Conservation (phyloP, 2,888 invertebrate genomes). For the Orthosia cruda region DNA sequence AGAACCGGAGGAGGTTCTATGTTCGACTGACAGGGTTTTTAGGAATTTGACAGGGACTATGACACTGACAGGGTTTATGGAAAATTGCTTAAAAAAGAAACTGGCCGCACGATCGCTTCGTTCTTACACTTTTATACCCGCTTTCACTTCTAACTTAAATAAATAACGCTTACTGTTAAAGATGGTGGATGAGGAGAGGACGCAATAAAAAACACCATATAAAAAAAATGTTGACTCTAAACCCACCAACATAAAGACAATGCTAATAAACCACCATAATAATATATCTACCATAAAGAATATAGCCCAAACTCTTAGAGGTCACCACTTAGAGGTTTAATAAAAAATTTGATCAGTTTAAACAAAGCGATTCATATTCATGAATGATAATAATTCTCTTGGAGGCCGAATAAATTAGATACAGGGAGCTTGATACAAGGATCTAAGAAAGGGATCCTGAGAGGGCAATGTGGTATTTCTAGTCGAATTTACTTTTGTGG, state of each 20-base stretch:
- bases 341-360: slow-evolving; percentile 81
- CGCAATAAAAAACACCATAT: slow-evolving; percentile 12
- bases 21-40: too few relatives aligned
- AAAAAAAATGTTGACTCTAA: slow-evolving; percentile 11
- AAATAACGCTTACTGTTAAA: background rate
- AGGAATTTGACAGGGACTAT: too few relatives aligned
- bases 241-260: slow-evolving; percentile 19
- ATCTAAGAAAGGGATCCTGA: slow-evolving; percentile 14
- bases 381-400: slow-evolving; percentile 80
- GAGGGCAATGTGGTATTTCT: slow-evolving; percentile 19
- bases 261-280: slow-evolving; percentile 46
- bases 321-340: slow-evolving; percentile 65
- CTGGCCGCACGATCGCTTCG: too few relatives aligned
- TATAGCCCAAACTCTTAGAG: slow-evolving; percentile 58
- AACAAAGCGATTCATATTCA: slow-evolving; percentile 83
- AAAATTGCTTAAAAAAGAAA: too few relatives aligned
- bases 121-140: too few relatives aligned
- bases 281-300: slow-evolving; percentile 68
- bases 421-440: slow-evolving; percentile 48
- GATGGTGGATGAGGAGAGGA: background rate
- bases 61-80: too few relatives aligned
- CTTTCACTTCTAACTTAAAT: too few relatives aligned
- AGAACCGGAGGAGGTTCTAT: too few relatives aligned
- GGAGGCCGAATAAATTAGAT: slow-evolving; percentile 70
- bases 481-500: background rate